phyloP scores from a whole-genome alignment of 2,113 vertebrate species.

The Pteropus alecto region DNA sequence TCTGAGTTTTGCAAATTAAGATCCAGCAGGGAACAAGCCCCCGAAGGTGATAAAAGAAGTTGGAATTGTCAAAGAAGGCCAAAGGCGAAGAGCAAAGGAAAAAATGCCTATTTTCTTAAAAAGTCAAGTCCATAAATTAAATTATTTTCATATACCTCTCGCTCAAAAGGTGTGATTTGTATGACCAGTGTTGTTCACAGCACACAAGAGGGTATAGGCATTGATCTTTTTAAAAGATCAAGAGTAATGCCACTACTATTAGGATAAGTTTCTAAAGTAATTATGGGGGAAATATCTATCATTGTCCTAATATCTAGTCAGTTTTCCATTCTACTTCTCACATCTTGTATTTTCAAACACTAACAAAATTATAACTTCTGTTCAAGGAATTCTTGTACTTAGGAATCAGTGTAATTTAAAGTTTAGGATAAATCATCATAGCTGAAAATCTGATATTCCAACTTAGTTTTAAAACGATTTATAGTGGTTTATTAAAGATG shows the following conservation, averaged over 20 bases:
- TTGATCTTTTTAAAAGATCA: slow-evolving; percentile 34
- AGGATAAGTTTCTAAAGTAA: neutral
- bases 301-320: neutral
- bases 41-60: slow-evolving; percentile 10
- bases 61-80: slow-evolving; percentile 13
- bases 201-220: neutral
- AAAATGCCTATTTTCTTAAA: slow-evolving; percentile 25
- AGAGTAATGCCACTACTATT: slow-evolving; percentile 20
- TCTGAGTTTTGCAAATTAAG: slow-evolving; percentile 20
- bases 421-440: neutral
- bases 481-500: neutral
- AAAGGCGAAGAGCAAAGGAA: neutral
- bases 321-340: neutral
- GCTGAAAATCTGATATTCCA: neutral
- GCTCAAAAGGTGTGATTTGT: neutral
- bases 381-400: neutral
- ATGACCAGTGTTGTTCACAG: neutral
- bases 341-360: neutral
- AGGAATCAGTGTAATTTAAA: neutral
- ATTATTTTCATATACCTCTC: neutral
- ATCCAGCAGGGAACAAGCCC: neutral
- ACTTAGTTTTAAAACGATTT: neutral
- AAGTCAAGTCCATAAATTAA: slow-evolving; percentile 1
- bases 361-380: neutral
- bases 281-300: neutral